Conservation (phyloP, 2,113 vertebrate species). For the Pygoscelis adeliae region DNA sequence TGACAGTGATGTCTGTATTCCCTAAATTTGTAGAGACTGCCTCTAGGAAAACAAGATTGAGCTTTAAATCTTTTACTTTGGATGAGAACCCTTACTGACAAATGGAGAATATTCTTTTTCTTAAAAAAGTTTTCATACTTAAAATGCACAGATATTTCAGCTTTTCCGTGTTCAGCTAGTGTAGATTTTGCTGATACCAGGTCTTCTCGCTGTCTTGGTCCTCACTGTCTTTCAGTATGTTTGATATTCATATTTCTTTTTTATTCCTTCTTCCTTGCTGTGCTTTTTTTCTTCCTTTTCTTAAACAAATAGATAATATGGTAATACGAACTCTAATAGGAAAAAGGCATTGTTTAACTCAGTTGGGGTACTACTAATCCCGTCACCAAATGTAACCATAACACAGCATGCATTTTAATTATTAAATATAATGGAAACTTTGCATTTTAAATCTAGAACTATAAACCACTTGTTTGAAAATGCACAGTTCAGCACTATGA, state of each 20-base stretch:
- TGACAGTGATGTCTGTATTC: conserved; percentile 44
- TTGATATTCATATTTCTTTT: conserved; percentile 58
- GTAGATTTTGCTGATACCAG: conserved; percentile 25
- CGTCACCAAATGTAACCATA: conserved; percentile 65
- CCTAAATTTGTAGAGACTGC: neutral
- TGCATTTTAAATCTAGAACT: conserved; percentile 50
- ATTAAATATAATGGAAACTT: conserved; percentile 62
- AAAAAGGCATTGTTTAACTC: conserved; percentile 59
- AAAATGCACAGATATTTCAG: neutral
- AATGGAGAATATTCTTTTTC: neutral
- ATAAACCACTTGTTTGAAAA: conserved; percentile 53
- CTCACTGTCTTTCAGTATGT: conserved; percentile 36
- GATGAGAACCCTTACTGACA: neutral
- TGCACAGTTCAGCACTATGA: conserved; percentile 11
- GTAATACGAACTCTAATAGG: conserved; percentile 55
- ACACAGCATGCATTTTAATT: conserved; percentile 62
- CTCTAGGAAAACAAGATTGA: neutral
- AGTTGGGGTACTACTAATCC: conserved; percentile 53
- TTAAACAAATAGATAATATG: conserved; percentile 64
- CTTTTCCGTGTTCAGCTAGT: neutral
- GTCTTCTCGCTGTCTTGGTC: conserved; percentile 17
- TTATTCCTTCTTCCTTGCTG: conserved; percentile 41
- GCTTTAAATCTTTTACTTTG: conserved; percentile 24
- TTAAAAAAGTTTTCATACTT: conserved; percentile 9
- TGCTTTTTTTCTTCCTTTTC: conserved; percentile 38